phyloP scores from a whole-genome alignment of 2,113 vertebrate genomes.

The Centropristis striata region DNA sequence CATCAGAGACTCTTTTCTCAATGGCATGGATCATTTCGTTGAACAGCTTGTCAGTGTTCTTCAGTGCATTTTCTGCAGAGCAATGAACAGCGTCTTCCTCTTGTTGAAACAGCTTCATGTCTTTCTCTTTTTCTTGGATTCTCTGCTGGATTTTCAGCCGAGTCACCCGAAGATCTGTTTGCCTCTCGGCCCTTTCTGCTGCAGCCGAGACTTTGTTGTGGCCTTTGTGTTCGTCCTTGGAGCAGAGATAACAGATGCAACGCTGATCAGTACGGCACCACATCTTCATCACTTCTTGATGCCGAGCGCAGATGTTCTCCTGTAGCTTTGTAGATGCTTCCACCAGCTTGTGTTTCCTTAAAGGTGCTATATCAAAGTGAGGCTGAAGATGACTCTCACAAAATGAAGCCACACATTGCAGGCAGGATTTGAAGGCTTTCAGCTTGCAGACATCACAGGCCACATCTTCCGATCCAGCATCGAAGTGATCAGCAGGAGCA shows the following conservation, averaged over 20 bases:
- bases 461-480: slow-evolving; percentile 11
- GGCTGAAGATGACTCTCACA: slow-evolving; percentile 24
- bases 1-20: slow-evolving; percentile 6
- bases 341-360: slow-evolving; percentile 28
- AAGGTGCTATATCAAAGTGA: neutral
- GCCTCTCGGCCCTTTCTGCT: neutral
- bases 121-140: neutral
- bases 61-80: neutral
- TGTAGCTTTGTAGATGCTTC: neutral
- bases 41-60: neutral
- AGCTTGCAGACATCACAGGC: slow-evolving; percentile 2
- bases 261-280: slow-evolving; percentile 44
- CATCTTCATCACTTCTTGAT: slow-evolving; percentile 43
- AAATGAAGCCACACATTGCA: slow-evolving; percentile 15
- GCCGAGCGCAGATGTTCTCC: slow-evolving; percentile 32
- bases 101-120: neutral
- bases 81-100: neutral
- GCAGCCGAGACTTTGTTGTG: slow-evolving; percentile 34
- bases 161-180: neutral
- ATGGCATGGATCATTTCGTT: neutral
- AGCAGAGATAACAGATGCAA: slow-evolving; percentile 37
- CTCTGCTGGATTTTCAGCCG: neutral
- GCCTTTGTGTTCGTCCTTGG: slow-evolving; percentile 11
- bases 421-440: slow-evolving; percentile 28
- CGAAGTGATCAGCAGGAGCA: neutral